Evolutionary conservation across 1,140 invertebrate species (phyloP), one percentile per base, ranked within the genome.

Genomic region (Manduca sexta): DNA sequence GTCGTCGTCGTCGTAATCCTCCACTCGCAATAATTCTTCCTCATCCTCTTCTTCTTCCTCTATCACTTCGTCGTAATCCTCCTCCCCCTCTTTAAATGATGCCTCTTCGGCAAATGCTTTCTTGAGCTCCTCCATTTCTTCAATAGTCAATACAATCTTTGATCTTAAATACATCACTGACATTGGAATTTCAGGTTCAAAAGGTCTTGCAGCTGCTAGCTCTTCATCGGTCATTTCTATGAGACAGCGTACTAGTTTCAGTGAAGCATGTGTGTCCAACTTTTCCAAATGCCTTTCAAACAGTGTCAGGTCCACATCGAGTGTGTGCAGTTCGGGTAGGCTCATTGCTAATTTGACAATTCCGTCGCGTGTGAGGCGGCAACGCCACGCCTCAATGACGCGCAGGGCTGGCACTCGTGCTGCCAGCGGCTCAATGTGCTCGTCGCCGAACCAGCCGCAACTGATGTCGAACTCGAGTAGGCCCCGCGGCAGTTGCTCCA

Each of bases 401-500:
- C 43, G 49, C 12, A 70, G 46, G 0, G 12, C 2, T 0, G 64
- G 49, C 30, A 59, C 11, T 1, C 53, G 29, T 0, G 14, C 6
- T 3, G 35, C 49, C 2, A 64, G 18, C 0, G 26, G 10, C 0
- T 11, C 12, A 5, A 56, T 43, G 39, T 72, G 69, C 34, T 60
- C 52, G 13, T 59, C 52, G n/a, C 40, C 46, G 21, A 69, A 59
- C 8, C 49, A 49, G 7, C 54, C 51, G 18, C 33, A 45, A 17
- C 63, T 69, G 1, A 69, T 33, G 11, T 49, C 54, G n/a, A 69
- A 51, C 38, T 72, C 63, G 10, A 21, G 34, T 3, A 71, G 10
- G 3, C 3, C 7, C 0, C 4, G 29, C 6, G 64, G 64, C 17
- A 71, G 44, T 0, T 17, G 31, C 1, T n/a, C 26, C 2, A 71